Conservation (phyloP, 2,888 invertebrate genomes). For the Tromatobia lineatoria region DNA sequence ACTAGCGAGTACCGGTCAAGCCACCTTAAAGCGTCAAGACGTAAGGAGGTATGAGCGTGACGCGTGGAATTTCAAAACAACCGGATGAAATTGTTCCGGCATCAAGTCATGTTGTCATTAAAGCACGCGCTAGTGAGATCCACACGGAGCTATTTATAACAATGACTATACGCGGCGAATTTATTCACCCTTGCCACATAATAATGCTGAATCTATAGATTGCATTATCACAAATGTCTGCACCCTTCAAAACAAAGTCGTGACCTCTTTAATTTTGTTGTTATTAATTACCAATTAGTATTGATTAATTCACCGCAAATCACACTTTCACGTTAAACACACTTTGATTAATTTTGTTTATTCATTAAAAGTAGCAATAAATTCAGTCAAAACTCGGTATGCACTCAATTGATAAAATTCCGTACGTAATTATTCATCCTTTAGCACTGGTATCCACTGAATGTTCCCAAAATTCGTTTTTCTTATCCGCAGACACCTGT, state of each 20-base stretch:
- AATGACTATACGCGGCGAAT: conserved; percentile 65
- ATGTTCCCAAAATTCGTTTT: neutral
- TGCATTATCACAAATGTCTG: conserved; percentile 41
- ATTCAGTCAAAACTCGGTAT: conserved; percentile 3
- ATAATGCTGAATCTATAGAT: conserved; percentile 24
- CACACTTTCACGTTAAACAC: conserved; percentile 35
- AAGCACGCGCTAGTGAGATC: conserved; percentile 7
- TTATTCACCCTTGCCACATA: conserved; percentile 51
- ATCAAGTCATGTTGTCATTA: conserved; percentile 57
- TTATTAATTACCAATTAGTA: conserved; percentile 30
- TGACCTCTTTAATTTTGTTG: neutral
- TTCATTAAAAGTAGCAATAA: conserved; percentile 1
- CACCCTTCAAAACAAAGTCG: neutral
- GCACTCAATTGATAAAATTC: conserved; percentile 7
- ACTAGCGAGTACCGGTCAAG: conserved; percentile 3
- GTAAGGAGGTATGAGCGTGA: conserved; percentile 10
- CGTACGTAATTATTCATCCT: conserved; percentile 39
- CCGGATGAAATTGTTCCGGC: conserved; percentile 53
- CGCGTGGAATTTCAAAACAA: conserved; percentile 33
- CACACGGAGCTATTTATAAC: conserved; percentile 67
- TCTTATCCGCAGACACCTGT: neutral
- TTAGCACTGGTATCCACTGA: conserved; percentile 1
- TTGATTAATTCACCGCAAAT: conserved; percentile 25
- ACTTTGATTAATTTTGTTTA: conserved; percentile 20
- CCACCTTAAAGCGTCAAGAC: conserved; percentile 10